Evolutionary conservation across 2,888 invertebrate genomes (phyloP).

Genomic region (Dugesia japonica): DNA sequence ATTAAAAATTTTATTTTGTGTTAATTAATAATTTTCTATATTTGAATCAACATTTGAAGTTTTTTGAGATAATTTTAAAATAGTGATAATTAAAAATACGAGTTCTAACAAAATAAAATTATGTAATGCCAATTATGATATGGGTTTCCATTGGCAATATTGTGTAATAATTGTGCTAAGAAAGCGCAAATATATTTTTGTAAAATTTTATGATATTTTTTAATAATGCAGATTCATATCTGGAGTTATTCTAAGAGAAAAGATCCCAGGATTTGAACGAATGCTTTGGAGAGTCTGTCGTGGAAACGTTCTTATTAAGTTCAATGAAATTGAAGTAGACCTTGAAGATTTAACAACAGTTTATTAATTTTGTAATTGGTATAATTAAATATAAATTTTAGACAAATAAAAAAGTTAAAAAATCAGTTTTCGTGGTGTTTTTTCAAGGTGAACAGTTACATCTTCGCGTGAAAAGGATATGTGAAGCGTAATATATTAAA

Average conservation of each 20-base stretch:
- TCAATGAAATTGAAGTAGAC: conserved; percentile 79
- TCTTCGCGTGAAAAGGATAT: conserved; percentile 90
- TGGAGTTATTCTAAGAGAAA: conserved; percentile 82
- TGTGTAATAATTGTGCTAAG: too few relatives aligned
- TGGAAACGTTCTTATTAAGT: conserved; percentile 77
- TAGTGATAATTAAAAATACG: too few relatives aligned
- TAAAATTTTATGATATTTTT: too few relatives aligned
- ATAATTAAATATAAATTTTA: conserved; percentile 60
- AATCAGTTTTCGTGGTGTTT: conserved; percentile 71
- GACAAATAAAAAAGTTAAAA: conserved; percentile 58
- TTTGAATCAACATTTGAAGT: too few relatives aligned
- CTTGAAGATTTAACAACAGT: conserved; percentile 63
- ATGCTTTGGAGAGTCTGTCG: conserved; percentile 96
- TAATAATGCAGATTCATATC: conserved; percentile 69
- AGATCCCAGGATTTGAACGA: conserved; percentile 81
- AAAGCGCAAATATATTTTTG: too few relatives aligned
- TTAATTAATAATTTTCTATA: too few relatives aligned
- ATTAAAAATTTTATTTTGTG: too few relatives aligned
- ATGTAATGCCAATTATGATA: too few relatives aligned
- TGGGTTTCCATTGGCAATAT: too few relatives aligned
- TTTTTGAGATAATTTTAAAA: too few relatives aligned
- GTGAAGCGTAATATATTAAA: conserved; percentile 63
- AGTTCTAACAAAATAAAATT: too few relatives aligned
- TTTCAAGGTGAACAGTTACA: conserved; percentile 91
- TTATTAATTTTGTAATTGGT: conserved; percentile 35